Conservation (phyloP, 2,888 invertebrate genomes). For the Achlya flavicornis region DNA sequence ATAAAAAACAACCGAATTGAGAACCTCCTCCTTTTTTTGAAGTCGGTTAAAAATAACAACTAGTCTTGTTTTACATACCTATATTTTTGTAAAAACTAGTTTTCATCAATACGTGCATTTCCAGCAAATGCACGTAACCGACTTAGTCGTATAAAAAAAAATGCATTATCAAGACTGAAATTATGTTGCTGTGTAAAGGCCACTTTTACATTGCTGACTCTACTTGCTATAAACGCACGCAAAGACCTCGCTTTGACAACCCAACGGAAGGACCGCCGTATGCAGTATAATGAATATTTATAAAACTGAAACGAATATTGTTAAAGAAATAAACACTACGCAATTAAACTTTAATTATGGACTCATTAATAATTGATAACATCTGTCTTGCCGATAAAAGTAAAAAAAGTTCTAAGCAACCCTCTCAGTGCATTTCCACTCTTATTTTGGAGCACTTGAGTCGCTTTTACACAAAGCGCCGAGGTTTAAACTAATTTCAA, state of each 20-base stretch:
- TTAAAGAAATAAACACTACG: background rate
- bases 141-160: too few relatives aligned
- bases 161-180: background rate
- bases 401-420: constrained; percentile 20
- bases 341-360: constrained; percentile 6
- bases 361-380: constrained; percentile 26
- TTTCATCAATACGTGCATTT: too few relatives aligned
- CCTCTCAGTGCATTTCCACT: constrained; percentile 12
- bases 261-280: background rate
- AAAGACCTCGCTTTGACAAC: background rate
- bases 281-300: constrained; percentile 2
- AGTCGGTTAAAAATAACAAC: too few relatives aligned
- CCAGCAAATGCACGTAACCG: too few relatives aligned
- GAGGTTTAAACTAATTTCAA: constrained; percentile 6
- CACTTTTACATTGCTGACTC: background rate
- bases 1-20: too few relatives aligned
- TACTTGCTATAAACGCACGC: background rate
- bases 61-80: too few relatives aligned
- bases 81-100: too few relatives aligned
- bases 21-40: too few relatives aligned
- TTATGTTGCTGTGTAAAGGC: background rate
- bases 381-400: constrained; percentile 25
- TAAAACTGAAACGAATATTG: background rate
- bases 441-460: constrained; percentile 21
- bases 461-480: constrained; percentile 16